Evolutionary conservation across 2,113 vertebrate species (phyloP), one percentile per base, ranked within the genome.

Genomic region (Furnarius figulus): DNA sequence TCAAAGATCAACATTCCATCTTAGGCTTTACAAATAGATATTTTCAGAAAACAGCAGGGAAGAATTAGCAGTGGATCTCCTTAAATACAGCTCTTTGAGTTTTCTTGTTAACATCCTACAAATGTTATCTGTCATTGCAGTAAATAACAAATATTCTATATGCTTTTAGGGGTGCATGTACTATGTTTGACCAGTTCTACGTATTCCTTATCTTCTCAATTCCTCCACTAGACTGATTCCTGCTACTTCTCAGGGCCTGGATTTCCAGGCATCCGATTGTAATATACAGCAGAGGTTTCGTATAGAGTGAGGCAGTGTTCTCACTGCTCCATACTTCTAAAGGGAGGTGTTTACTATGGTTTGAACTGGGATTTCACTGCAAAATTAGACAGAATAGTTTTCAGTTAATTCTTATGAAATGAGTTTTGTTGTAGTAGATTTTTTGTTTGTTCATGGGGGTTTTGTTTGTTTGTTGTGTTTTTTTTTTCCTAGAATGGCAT

Each of bases 381-480:
- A 68, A 86, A 85, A 79, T 44, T 22, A 74, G 55, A 13, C 12
- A 70, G 59, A 66, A 31, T 28, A 23, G 3, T 62, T 73, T 47
- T 75, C 30, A 2, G 30, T 56, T 71, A 71, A 47, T 75, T 81
- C 30, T 35, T 46, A 9, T 33, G 19, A 79, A 84, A 46, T 2
- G 1, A 47, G 20, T 23, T 27, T 17, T 49, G 4, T 14, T 56
- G 11, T 25, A 42, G 27, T 23, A 50, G 47, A 22, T 47, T 47
- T 47, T 47, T 49, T 49, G 8, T 58, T 21, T 6, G 52, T 65
- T 39, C 12, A 12, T 40, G 39, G 13, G 13, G 1, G 0, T 1
- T n/a, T 55, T 53, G 8, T 2, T 52, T 46, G 3, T 1, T 44
- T n/a, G 6, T 58, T 21, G n/a, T 8, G 52, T 58, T 40, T 21